These are phyloP conservation scores for Neotoxoptera formosana DNA, from an alignment of 1,140 invertebrate species.

Conservation along the genomic window DNA sequence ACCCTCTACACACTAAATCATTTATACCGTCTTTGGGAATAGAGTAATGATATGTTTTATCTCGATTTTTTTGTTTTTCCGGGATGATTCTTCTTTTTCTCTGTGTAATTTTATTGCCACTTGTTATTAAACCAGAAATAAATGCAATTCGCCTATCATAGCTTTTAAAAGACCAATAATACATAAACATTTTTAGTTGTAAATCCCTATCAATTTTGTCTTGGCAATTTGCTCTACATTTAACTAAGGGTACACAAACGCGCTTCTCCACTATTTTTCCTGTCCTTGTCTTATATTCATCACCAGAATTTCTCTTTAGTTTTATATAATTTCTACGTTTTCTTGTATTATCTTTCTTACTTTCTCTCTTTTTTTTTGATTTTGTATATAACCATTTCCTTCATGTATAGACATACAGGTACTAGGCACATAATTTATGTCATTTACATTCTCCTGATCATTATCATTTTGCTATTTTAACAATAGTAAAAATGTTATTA, in stretches of 20 bases:
- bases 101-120: no score
- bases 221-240: no score
- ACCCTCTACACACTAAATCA: conserved; percentile 7
- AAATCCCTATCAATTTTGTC: no score
- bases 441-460: neutral
- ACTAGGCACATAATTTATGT: neutral
- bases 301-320: conserved; percentile 22
- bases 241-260: neutral
- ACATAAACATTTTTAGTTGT: no score
- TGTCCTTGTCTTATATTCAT: neutral
- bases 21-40: conserved; percentile 17
- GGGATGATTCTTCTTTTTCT: no score
- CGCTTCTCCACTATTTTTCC: neutral
- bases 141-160: no score
- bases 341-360: neutral
- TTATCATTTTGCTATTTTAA: neutral
- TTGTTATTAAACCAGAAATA: no score
- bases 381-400: neutral
- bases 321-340: neutral
- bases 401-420: neutral
- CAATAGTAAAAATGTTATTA: neutral
- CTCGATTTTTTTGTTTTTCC: neutral
- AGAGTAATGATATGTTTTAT: neutral
- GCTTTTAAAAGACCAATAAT: no score
- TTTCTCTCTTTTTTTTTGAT: neutral